Base-by-base conservation (phyloP, 2,888 invertebrate genomes). In the Epirrhoe tristata region DNA sequence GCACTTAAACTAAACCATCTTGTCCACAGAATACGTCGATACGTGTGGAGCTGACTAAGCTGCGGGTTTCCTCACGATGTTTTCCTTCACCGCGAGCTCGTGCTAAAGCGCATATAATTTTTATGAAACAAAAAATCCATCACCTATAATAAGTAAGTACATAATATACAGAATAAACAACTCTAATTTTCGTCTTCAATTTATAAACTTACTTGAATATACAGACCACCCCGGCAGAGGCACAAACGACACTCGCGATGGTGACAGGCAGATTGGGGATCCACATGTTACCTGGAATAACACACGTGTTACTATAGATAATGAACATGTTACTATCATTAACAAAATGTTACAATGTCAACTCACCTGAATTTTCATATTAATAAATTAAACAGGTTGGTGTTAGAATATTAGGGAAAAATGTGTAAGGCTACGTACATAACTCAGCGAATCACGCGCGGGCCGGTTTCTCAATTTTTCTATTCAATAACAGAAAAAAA, bases 121-220 rank as follows among this genome's bases (percentile, higher is more conserved):
- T 24, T 2, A 24, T 3, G 24, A 24, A 24, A 24, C 24, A 3
- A 1, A 24, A 24, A 24, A 24, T 24, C 24, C 24, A 24, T n/a
- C n/a, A n/a, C n/a, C n/a, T n/a, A n/a, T n/a, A n/a, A n/a, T n/a
- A n/a, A n/a, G n/a, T n/a, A n/a, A n/a, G n/a, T n/a, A n/a, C n/a
- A n/a, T n/a, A n/a, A n/a, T n/a, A n/a, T n/a, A n/a, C n/a, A n/a
- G 2, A 8, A 10, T 10, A 2, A 39, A 8, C 6, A 6, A 39
- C 8, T 39, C 2, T 39, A 7, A 10, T 46, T 0, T 12, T 14
- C 4, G 6, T 5, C 10, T 12, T n/a, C n/a, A n/a, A n/a, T n/a
- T 3, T 50, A 31, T 17, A 51, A 63, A 79, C 88, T 86, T 71
- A 96, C 96, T 95, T 96, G 73, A 94, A 87, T 71, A 96, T 78